A percentile compares a stretch with the other conserved stretches of the same genome.
phyloP scores from a whole-genome alignment of 2,888 invertebrate species.

The Oscheius myriophilus region DNA sequence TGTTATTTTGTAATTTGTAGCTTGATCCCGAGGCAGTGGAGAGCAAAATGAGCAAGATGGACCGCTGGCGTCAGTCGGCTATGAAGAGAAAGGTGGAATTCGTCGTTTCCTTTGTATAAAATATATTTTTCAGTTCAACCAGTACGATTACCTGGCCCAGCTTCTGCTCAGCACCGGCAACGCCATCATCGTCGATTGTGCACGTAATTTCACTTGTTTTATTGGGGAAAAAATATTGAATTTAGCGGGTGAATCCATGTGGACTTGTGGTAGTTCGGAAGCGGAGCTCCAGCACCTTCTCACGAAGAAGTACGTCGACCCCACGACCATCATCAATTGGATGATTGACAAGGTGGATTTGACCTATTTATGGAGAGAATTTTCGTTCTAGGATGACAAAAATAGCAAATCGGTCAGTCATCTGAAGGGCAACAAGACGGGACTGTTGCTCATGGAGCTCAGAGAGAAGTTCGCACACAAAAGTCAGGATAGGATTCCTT shows the following conservation, averaged over 20 bases:
- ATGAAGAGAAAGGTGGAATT: constrained; percentile 65
- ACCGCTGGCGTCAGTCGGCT: constrained; percentile 68
- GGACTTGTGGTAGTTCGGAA: constrained; percentile 65
- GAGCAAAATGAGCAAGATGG: constrained; percentile 60
- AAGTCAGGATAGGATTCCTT: constrained; percentile 56
- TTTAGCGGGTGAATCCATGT: constrained; percentile 56
- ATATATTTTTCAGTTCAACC: constrained; percentile 40
- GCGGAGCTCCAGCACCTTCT: constrained; percentile 66
- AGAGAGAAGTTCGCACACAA: constrained; percentile 52
- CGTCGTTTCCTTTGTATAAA: neutral
- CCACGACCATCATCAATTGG: constrained; percentile 59
- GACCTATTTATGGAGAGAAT: neutral
- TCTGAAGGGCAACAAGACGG: constrained; percentile 65
- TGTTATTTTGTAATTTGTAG: no score
- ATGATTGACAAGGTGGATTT: constrained; percentile 47
- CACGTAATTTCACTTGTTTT: constrained; percentile 22
- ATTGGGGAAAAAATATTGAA: neutral
- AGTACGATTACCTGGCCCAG: constrained; percentile 64
- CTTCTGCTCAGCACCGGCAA: constrained; percentile 67
- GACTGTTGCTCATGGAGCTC: constrained; percentile 67
- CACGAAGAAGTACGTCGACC: constrained; percentile 61
- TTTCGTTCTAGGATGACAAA: constrained; percentile 18
- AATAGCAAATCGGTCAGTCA: constrained; percentile 39
- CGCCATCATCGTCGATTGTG: constrained; percentile 63
- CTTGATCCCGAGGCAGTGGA: constrained; percentile 40